Conservation (phyloP, 2,888 invertebrate genomes). For the Tiliacea citrago region DNA sequence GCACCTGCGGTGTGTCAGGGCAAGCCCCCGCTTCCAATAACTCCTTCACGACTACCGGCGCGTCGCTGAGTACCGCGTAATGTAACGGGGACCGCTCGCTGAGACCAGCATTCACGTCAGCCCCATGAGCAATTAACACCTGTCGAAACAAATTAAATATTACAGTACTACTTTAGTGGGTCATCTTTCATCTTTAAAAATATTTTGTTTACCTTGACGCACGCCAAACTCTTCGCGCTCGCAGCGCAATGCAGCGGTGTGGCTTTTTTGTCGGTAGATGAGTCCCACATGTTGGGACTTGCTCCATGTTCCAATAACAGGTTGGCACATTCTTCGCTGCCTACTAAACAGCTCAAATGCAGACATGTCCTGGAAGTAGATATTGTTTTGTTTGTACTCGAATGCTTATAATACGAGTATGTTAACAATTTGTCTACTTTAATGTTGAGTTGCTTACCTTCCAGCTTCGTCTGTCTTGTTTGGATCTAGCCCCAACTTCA, state of each 20-base stretch:
- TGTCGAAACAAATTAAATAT: conserved; percentile 77
- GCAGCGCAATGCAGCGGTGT: conserved; percentile 95
- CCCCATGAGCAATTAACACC: conserved; percentile 93
- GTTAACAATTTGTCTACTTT: not conserved
- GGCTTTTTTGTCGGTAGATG: conserved; percentile 91
- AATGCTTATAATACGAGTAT: not conserved
- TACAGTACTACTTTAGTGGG: conserved; percentile 60
- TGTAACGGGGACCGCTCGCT: conserved; percentile 94
- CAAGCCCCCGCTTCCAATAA: conserved; percentile 94
- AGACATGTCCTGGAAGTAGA: conserved; percentile 86
- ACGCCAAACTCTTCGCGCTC: conserved; percentile 91
- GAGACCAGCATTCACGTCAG: conserved; percentile 95
- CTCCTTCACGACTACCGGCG: conserved; percentile 93
- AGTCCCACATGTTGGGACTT: conserved; percentile 94
- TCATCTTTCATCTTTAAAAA: conserved; percentile 68
- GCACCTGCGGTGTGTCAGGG: conserved; percentile 95
- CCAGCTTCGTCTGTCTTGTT: conserved; percentile 92
- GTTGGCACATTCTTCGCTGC: conserved; percentile 93
- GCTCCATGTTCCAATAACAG: conserved; percentile 93
- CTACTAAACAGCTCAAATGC: conserved; percentile 95
- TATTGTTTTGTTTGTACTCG: conserved; percentile 14
- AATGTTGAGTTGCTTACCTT: conserved; percentile 84
- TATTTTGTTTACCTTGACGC: conserved; percentile 89
- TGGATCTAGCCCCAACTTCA: conserved; percentile 91
- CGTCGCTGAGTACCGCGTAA: conserved; percentile 95